These are phyloP conservation scores for Sciurus niger DNA, from an alignment of 2,113 vertebrate genomes.

Conservation along the genomic window DNA sequence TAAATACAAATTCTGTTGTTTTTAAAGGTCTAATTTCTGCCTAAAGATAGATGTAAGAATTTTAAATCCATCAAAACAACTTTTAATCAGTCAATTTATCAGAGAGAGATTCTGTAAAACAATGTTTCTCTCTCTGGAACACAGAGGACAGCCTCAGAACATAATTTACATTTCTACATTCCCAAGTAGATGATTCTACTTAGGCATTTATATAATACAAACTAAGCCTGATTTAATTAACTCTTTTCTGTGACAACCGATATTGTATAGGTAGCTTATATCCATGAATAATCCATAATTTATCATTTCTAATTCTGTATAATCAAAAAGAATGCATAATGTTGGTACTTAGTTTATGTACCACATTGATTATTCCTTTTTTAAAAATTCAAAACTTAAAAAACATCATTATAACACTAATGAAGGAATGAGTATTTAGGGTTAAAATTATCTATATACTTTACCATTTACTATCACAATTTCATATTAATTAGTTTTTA, in stretches of 20 bases:
- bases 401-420: neutral
- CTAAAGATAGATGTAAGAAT: conserved; percentile 17
- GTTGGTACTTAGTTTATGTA: neutral
- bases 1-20: neutral
- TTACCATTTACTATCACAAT: neutral
- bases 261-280: conserved; percentile 6
- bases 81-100: conserved; percentile 59
- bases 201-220: conserved; percentile 15
- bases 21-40: conserved; percentile 57
- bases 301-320: neutral
- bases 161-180: conserved; percentile 45
- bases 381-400: neutral
- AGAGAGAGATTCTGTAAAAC: neutral
- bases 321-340: neutral
- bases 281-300: neutral
- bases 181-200: neutral
- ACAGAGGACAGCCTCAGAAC: neutral
- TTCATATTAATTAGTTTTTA: conserved; percentile 10
- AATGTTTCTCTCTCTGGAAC: neutral
- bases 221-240: conserved; percentile 1
- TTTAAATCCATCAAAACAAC: conserved; percentile 20
- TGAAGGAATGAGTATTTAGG: neutral
- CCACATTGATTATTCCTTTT: neutral
- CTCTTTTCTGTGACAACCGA: conserved; percentile 22
- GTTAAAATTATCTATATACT: neutral